phyloP scores from a whole-genome alignment of 2,797 vertebrate genomes.

The Kryptopterus vitreolus region DNA sequence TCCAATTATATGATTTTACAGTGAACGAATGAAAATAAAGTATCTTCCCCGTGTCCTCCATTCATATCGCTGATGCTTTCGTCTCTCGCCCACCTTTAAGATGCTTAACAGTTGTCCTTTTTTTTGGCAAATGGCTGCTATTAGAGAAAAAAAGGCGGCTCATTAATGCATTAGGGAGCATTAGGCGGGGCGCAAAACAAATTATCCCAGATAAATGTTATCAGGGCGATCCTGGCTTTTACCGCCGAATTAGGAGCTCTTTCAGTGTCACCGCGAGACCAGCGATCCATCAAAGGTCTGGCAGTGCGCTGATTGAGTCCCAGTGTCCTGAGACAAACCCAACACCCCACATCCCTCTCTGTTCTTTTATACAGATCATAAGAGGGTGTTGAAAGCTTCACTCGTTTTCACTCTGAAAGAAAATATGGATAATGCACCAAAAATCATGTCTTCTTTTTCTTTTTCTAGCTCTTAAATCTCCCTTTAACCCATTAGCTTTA shows the following conservation, averaged over 20 bases:
- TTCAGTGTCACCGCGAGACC: slow-evolving; percentile 26
- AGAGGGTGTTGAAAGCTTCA: neutral
- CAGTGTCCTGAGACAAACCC: slow-evolving; percentile 41
- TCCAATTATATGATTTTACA: neutral
- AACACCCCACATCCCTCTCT: neutral
- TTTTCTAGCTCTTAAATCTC: slow-evolving; percentile 37
- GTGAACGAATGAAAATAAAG: neutral
- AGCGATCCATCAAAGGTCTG: slow-evolving; percentile 30
- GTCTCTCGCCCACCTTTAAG: neutral
- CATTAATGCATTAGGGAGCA: slow-evolving; percentile 22
- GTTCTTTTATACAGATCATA: too few relatives aligned
- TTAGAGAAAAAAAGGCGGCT: slow-evolving; percentile 10
- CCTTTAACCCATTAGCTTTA: slow-evolving; percentile 49
- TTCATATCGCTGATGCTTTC: slow-evolving; percentile 4
- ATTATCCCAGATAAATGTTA: slow-evolving; percentile 17
- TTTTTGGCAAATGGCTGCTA: slow-evolving; percentile 16
- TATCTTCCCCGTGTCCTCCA: neutral
- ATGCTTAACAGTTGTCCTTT: slow-evolving; percentile 14
- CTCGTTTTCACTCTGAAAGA: neutral
- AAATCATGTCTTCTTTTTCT: slow-evolving; percentile 49
- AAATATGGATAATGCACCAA: slow-evolving; percentile 32
- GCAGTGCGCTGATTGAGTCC: slow-evolving; percentile 20
- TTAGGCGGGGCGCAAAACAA: slow-evolving; percentile 8
- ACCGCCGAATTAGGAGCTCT: slow-evolving; percentile 11
- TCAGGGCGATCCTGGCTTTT: slow-evolving; percentile 33